Evolutionary conservation across 35 echinoderm and acorn worm genomes (phyloP), one percentile per base, ranked within the genome.

Genomic region (Eucidaris tribuloides): DNA sequence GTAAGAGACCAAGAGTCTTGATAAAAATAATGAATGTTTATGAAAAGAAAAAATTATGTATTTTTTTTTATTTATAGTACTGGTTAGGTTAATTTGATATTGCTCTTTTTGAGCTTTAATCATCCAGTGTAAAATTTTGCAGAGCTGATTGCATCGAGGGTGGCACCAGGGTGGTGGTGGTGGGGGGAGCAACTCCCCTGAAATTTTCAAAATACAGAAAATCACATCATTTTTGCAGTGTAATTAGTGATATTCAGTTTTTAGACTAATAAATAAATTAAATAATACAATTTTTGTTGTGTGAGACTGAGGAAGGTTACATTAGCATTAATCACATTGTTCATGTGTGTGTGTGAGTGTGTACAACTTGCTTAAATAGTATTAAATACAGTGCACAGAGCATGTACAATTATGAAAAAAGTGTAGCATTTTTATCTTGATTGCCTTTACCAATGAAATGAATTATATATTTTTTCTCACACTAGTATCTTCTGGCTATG

Each of bases 401-500:
- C n/a, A n/a, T n/a, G n/a, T n/a, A n/a, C n/a, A n/a, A n/a, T n/a
- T n/a, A n/a, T n/a, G n/a, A n/a, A n/a, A n/a, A n/a, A n/a, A n/a
- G n/a, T n/a, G n/a, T n/a, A n/a, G n/a, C n/a, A n/a, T 46, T n/a
- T 52, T 55, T 33, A 57, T 20, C 36, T 18, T 36, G 19, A 79
- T 23, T 3, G 4, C 7, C 15, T 18, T 46, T 56, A 79, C 23
- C 18, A 35, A 2, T 15, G 4, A 6, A 31, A 28, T 28, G 27
- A 37, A 0, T 71, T 18, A 31, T 4, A 28, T 71, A 13, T 36
- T 83, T 74, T n/a, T 85, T 71, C 85, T 84, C 44, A 61, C 61
- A 84, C 17, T 46, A 97, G 94, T 97, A 91, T 76, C 85, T 97
- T 14, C 42, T 97, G 59, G 94, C 94, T 52, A 97, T 97, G 94